Evolutionary conservation across 2,113 vertebrate genomes (phyloP).

Genomic region (Neotragus moschatus): DNA sequence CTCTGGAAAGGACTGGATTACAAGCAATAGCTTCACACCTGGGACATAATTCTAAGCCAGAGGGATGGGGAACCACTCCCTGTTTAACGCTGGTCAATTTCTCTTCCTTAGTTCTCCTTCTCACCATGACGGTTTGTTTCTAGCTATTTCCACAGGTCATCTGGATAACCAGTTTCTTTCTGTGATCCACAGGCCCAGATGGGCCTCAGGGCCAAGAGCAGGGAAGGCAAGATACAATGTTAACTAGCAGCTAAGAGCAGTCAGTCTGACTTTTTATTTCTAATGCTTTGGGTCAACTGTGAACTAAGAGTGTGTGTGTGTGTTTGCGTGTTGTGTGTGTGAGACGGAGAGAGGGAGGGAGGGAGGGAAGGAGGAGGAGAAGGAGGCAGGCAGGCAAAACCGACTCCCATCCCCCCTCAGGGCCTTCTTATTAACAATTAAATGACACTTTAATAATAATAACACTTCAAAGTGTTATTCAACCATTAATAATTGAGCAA

Average conservation of each 20-base stretch:
- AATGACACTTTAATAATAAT: slow-evolving; percentile 33
- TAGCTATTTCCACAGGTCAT: neutral
- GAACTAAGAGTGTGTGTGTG: neutral
- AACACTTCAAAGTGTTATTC: slow-evolving; percentile 37
- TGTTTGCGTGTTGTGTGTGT: too few relatives aligned
- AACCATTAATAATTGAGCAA: slow-evolving; percentile 65
- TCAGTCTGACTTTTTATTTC: neutral
- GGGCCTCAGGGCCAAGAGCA: neutral
- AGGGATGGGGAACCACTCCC: neutral
- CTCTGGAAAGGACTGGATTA: neutral
- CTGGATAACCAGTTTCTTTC: neutral
- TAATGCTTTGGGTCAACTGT: neutral
- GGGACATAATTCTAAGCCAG: neutral
- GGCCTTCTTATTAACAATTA: slow-evolving; percentile 54
- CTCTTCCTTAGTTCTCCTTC: neutral
- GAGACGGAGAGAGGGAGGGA: neutral
- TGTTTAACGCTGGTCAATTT: neutral
- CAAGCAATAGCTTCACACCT: neutral
- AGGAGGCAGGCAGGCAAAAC: neutral
- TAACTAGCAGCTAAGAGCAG: neutral
- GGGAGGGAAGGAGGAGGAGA: neutral
- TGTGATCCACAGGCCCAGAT: neutral
- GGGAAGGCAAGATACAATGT: neutral
- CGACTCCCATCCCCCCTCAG: neutral
- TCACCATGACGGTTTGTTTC: neutral